Conservation (phyloP, 2,113 vertebrate species). For the Aplodontia rufa region DNA sequence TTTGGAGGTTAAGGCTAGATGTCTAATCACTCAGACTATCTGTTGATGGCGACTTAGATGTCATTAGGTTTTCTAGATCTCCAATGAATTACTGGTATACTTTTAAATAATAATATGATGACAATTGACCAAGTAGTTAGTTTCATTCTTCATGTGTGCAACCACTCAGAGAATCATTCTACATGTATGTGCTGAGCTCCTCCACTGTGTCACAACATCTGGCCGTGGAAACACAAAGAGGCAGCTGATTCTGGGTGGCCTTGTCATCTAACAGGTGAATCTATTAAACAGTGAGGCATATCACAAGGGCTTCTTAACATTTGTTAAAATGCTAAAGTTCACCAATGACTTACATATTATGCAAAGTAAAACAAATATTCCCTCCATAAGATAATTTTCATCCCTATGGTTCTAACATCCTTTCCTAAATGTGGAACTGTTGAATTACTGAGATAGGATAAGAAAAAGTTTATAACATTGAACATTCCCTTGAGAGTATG, state of each 20-base stretch:
- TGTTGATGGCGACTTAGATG: background rate
- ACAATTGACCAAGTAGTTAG: background rate
- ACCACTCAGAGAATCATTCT: background rate
- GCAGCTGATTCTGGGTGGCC: background rate
- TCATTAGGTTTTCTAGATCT: background rate
- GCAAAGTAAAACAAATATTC: background rate
- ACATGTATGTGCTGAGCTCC: background rate
- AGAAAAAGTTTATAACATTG: background rate
- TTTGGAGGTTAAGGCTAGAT: background rate
- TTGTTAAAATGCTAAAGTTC: background rate
- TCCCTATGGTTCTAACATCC: background rate
- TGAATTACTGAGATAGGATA: background rate
- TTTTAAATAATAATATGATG: background rate
- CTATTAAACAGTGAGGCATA: background rate
- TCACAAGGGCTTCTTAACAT: background rate
- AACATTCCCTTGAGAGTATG: background rate
- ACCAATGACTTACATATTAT: background rate
- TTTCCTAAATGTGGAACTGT: background rate
- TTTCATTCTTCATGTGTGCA: background rate
- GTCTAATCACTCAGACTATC: background rate
- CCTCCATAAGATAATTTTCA: background rate
- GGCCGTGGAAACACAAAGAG: background rate
- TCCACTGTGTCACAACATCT: fast-evolving
- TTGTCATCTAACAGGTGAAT: background rate
- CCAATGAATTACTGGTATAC: background rate